Base-by-base conservation (phyloP, 2,888 invertebrate species). In the Nipponacmea schrenckii region DNA sequence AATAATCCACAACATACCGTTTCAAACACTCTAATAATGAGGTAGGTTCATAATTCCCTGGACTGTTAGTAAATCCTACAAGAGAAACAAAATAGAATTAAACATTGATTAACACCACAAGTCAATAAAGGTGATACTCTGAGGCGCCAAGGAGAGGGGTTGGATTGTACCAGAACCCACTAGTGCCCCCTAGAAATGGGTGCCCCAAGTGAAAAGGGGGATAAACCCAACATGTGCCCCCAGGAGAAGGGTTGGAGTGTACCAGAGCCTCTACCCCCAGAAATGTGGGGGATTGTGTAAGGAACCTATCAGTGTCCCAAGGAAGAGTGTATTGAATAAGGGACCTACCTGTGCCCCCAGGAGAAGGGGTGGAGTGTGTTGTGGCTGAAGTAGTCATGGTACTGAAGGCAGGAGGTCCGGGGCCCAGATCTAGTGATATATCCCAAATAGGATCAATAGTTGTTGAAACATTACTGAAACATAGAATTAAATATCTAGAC, bases 391-490 rank as follows among this genome's bases (percentile, higher is more conserved):
- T 70, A 65, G 66, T 62, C 27, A 26, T 65, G 72, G 50, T 48
- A 62, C 70, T 67, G 65, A 69, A 71, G 65, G 75, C 76, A 68
- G 79, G 79, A 45, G 79, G 80, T 20, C 85, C 85, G 67, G 89
- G 91, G 31, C 93, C 96, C 74, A 98, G 92, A 88, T 98, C 98
- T 79, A 98, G 91, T 24, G 97, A 97, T 83, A 98, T 96, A 89
- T 98, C 98, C 96, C 96, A 97, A 89, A 97, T 97, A 0, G 98
- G 97, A 89, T 98, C 98, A 78, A 97, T 96, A 63, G 96, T 98
- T 48, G 97, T 97, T 15, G 98, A 98, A 0, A 98, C 95, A 69
- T 96, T 95, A 71, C 95, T 94, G 86, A 70, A 85, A 86, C 48
- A 67, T 71, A 72, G 70, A 68, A 78, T 62, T 10, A 7, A 39